Evolutionary conservation across 2,888 invertebrate genomes (phyloP).

Genomic region (Limnephilus marmoratus): DNA sequence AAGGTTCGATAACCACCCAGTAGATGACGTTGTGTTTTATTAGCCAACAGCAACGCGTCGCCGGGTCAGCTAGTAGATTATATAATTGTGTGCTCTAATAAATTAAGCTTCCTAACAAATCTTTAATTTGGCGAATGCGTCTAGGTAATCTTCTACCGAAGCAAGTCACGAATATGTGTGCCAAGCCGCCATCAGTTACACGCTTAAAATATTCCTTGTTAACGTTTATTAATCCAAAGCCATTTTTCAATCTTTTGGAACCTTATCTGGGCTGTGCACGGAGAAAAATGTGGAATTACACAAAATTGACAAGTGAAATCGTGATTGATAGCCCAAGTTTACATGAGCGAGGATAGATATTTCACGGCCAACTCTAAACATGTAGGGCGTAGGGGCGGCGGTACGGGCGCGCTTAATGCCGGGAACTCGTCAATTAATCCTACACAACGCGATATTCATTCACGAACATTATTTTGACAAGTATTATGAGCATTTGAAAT

Average conservation of each 20-base stretch:
- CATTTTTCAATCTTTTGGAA: not conserved
- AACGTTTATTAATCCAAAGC: not conserved
- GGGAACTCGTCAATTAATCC: conserved; percentile 46
- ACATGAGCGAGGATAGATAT: conserved; percentile 16
- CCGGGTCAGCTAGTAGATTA: no score
- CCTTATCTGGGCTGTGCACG: not conserved
- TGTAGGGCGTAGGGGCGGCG: not conserved
- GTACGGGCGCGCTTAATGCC: conserved; percentile 7
- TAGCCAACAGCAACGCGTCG: no score
- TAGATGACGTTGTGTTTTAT: no score
- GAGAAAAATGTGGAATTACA: conserved; percentile 34
- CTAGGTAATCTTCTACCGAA: not conserved
- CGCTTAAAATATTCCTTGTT: not conserved
- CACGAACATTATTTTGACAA: conserved; percentile 39
- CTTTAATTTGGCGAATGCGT: not conserved
- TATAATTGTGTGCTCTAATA: not conserved
- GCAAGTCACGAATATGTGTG: not conserved
- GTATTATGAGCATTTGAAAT: conserved; percentile 37
- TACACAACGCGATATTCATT: conserved; percentile 35
- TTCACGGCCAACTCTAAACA: conserved; percentile 15
- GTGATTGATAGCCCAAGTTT: conserved; percentile 32
- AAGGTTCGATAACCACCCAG: no score
- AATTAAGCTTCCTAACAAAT: not conserved
- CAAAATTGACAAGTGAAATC: conserved; percentile 40
- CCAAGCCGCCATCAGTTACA: not conserved